A percentile compares a stretch with the other conserved stretches of the same genome.
These are phyloP conservation scores for Buathra laborator DNA, from an alignment of 2,888 invertebrate genomes.

Conservation along the genomic window DNA sequence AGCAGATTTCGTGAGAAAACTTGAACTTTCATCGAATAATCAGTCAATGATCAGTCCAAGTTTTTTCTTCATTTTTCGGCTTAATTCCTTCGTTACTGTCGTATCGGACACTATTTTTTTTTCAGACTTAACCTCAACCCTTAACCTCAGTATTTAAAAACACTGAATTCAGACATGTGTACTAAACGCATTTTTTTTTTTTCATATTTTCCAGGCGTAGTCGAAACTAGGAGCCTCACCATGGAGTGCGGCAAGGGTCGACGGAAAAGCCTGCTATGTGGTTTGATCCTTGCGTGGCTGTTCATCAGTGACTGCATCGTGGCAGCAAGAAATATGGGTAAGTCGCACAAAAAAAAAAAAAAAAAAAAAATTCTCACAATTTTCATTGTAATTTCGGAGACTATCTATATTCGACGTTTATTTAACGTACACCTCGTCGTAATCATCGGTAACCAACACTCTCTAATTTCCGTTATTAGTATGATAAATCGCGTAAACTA, in stretches of 20 bases:
- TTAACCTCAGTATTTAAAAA: neutral
- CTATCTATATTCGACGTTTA: too few relatives aligned
- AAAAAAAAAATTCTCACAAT: neutral
- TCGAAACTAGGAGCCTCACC: constrained; percentile 82
- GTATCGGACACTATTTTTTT: neutral
- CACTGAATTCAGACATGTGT: neutral
- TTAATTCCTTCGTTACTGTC: neutral
- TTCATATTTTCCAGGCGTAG: constrained; percentile 79
- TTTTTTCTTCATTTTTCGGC: neutral
- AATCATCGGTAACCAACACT: too few relatives aligned
- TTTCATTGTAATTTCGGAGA: too few relatives aligned
- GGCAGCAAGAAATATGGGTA: constrained; percentile 83
- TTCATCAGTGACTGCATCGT: constrained; percentile 81
- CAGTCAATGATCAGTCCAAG: too few relatives aligned
- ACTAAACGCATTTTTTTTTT: constrained; percentile 15
- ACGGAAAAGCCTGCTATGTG: constrained; percentile 83
- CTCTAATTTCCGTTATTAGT: too few relatives aligned
- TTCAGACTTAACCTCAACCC: neutral
- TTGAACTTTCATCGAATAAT: too few relatives aligned
- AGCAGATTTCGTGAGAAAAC: too few relatives aligned
- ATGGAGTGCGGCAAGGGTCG: constrained; percentile 84
- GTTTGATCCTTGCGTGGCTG: constrained; percentile 82
- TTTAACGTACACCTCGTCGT: too few relatives aligned
- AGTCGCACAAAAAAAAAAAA: constrained; percentile 67
- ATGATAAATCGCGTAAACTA: too few relatives aligned